Evolutionary conservation across 2,113 vertebrate genomes (phyloP).

Genomic region (Odontophorus gujanensis): DNA sequence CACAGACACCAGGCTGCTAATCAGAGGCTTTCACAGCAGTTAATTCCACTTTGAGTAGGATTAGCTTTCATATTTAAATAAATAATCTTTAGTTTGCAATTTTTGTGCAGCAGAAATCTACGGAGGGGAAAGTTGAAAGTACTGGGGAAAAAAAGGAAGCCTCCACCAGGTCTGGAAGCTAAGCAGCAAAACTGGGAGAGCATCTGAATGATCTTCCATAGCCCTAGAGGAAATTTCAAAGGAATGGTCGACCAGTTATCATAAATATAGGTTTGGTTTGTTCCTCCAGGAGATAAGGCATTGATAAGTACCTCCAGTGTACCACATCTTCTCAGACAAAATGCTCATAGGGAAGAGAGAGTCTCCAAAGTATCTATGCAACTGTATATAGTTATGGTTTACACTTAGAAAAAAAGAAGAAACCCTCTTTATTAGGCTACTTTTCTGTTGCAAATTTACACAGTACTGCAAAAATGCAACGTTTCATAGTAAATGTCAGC

Average conservation of each 20-base stretch:
- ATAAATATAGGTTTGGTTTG: neutral
- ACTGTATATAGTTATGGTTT: neutral
- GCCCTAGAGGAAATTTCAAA: neutral
- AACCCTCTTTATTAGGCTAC: neutral
- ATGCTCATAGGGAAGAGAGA: neutral
- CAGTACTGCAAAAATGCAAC: neutral
- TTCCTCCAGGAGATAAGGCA: neutral
- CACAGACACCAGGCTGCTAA: conserved; percentile 54
- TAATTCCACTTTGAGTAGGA: conserved; percentile 58
- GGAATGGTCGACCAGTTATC: neutral
- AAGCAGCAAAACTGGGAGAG: neutral
- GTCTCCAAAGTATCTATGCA: neutral
- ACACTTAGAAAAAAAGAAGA: neutral
- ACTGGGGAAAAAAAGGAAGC: neutral
- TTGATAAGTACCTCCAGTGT: neutral
- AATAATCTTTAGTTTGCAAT: conserved; percentile 23
- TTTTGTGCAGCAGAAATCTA: neutral
- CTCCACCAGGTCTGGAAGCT: neutral
- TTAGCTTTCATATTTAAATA: conserved; percentile 59
- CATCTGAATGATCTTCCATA: neutral
- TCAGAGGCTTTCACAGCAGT: conserved; percentile 45
- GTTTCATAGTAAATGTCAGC: neutral
- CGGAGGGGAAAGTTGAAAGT: neutral
- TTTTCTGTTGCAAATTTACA: neutral
- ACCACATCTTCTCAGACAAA: neutral